Percentiles rank a stretch among this genome's conserved stretches.
phyloP scores from a whole-genome alignment of 2,797 vertebrate genomes.

The Myotis daubentonii region DNA sequence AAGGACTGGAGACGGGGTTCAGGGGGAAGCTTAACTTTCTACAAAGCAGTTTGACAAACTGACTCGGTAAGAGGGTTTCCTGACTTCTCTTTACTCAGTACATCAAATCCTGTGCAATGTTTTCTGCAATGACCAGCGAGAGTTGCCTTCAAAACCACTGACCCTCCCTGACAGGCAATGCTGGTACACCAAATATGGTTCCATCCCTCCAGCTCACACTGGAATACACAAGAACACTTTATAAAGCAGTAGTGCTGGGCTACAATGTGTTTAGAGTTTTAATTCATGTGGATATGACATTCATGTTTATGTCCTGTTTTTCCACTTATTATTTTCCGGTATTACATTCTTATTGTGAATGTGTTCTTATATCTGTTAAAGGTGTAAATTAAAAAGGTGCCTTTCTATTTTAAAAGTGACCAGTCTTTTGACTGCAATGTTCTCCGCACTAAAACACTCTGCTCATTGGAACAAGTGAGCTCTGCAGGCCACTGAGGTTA shows the following conservation, averaged over 20 bases:
- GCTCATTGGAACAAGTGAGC: too few species aligned
- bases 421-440: too few species aligned
- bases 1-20: neutral
- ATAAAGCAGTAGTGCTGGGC: neutral
- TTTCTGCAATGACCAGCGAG: neutral
- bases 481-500: too few species aligned
- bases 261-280: neutral
- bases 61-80: neutral
- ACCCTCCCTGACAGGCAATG: neutral
- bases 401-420: too few species aligned
- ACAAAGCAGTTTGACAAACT: conserved; percentile 40
- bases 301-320: neutral
- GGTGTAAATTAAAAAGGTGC: too few species aligned
- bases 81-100: neutral
- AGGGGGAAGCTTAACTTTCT: neutral
- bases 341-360: neutral
- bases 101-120: neutral
- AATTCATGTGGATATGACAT: neutral
- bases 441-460: too few species aligned
- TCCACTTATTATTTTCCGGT: neutral
- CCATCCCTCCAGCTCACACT: neutral
- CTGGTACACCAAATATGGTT: neutral
- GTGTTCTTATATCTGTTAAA: too few species aligned
- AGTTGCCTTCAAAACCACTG: neutral
- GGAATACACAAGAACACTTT: neutral